phyloP scores from a whole-genome alignment of 2,888 invertebrate species.

The Erebia aethiops region DNA sequence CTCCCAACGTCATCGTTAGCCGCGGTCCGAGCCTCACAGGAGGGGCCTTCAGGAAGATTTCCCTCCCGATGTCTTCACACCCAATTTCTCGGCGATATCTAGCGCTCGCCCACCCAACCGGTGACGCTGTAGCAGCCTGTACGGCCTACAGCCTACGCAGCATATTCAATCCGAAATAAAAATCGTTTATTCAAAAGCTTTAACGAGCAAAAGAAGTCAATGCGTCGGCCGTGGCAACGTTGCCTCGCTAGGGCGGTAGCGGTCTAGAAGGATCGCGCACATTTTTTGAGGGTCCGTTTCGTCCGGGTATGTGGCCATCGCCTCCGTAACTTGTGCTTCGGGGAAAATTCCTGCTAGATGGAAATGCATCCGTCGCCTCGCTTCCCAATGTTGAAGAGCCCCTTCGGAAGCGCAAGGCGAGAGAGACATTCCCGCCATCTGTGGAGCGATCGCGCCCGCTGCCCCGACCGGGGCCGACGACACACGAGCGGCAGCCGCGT shows the following conservation, averaged over 20 bases:
- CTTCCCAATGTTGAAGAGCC: slow-evolving; percentile 84
- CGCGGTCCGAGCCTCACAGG: too few species aligned
- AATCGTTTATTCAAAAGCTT: slow-evolving; percentile 12
- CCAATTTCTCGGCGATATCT: too few species aligned
- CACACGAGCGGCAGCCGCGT: slow-evolving; percentile 85
- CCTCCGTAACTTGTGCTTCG: slow-evolving; percentile 93
- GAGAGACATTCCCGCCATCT: slow-evolving; percentile 72
- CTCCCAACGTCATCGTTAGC: too few species aligned
- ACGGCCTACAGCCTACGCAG: too few species aligned
- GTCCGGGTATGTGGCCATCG: slow-evolving; percentile 93
- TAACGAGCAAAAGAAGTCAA: slow-evolving; percentile 14
- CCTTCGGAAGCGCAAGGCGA: slow-evolving; percentile 72
- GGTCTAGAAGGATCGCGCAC: slow-evolving; percentile 92
- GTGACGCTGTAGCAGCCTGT: too few species aligned
- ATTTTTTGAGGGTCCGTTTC: slow-evolving; percentile 95
- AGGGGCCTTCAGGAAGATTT: too few species aligned
- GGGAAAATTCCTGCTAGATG: slow-evolving; percentile 96
- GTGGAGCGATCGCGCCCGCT: slow-evolving; percentile 84
- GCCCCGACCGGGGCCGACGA: slow-evolving; percentile 89
- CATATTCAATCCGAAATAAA: slow-evolving; percentile 10
- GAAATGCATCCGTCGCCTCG: slow-evolving; percentile 90
- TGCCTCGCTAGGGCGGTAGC: slow-evolving; percentile 83
- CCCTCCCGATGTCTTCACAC: too few species aligned
- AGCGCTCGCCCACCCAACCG: too few species aligned
- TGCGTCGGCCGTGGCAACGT: slow-evolving; percentile 49